Conservation (phyloP, 2,888 invertebrate genomes). For the Mythimna vitellina region DNA sequence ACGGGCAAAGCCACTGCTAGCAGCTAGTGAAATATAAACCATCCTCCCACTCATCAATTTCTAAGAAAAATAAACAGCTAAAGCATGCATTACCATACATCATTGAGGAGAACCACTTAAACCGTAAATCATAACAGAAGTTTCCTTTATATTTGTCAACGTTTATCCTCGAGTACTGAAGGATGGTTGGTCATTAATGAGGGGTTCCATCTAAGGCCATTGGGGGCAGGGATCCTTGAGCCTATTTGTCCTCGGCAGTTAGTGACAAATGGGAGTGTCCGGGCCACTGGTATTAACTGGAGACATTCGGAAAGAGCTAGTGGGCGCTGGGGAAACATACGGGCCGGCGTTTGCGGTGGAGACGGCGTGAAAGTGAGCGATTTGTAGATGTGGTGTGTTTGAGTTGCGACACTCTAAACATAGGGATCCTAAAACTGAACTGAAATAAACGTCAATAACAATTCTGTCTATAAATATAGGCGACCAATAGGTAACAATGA, state of each 20-base stretch:
- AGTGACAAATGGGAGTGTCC: slow-evolving; percentile 83
- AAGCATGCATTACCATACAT: slow-evolving; percentile 51
- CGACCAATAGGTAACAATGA: too few species aligned
- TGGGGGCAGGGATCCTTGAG: slow-evolving; percentile 80
- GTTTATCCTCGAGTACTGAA: slow-evolving; percentile 81
- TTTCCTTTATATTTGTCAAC: slow-evolving; percentile 86
- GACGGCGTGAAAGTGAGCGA: slow-evolving; percentile 24
- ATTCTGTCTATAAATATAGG: too few species aligned
- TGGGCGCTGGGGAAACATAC: slow-evolving; percentile 51
- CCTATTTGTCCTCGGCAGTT: slow-evolving; percentile 82
- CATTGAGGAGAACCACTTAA: slow-evolving; percentile 63
- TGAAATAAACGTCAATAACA: background rate
- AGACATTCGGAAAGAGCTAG: slow-evolving; percentile 63
- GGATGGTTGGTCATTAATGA: slow-evolving; percentile 84
- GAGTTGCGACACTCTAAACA: background rate
- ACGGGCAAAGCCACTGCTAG: too few species aligned
- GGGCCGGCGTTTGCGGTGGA: slow-evolving; percentile 19
- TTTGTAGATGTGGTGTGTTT: slow-evolving; percentile 17
- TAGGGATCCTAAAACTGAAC: background rate
- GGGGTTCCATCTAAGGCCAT: slow-evolving; percentile 80
- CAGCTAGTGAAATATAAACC: slow-evolving; percentile 7
- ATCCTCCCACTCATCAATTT: slow-evolving; percentile 50
- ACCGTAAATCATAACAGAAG: slow-evolving; percentile 82
- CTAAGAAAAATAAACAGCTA: slow-evolving; percentile 45
- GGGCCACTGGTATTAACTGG: slow-evolving; percentile 74